These are phyloP conservation scores for Falco cherrug DNA, from an alignment of 2,797 vertebrate species.

Conservation along the genomic window DNA sequence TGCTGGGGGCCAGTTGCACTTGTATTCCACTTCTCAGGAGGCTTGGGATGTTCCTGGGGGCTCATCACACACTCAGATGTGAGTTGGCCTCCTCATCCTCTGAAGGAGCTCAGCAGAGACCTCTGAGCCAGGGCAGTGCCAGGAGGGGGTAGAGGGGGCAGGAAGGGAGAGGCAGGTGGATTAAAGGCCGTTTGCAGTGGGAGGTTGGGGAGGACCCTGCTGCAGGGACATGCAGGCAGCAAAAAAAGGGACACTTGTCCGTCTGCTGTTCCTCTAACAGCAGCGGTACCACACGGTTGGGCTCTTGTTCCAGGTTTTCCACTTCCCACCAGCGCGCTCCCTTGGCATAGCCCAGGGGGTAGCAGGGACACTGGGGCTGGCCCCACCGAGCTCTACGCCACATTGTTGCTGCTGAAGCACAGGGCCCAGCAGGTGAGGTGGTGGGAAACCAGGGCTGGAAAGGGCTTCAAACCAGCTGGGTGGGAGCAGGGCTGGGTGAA, in stretches of 20 bases:
- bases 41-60: neutral
- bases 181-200: neutral
- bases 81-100: neutral
- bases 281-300: neutral
- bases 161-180: neutral
- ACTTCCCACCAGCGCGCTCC: neutral
- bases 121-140: neutral
- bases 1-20: neutral
- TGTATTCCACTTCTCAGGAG: neutral
- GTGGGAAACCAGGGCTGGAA: neutral
- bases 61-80: neutral
- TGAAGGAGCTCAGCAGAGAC: neutral
- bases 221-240: neutral
- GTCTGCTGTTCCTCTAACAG: neutral
- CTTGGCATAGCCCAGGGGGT: accelerated
- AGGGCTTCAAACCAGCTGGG: neutral
- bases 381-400: constrained; percentile 72
- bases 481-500: neutral
- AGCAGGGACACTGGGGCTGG: neutral
- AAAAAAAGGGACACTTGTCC: accelerated
- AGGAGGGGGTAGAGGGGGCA: neutral
- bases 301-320: neutral
- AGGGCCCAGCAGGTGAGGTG: constrained; percentile 80
- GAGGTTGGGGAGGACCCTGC: neutral
- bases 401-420: constrained; percentile 82